Evolutionary conservation across 2,888 invertebrate genomes (phyloP).

Genomic region (Ryuthela nishihirai): DNA sequence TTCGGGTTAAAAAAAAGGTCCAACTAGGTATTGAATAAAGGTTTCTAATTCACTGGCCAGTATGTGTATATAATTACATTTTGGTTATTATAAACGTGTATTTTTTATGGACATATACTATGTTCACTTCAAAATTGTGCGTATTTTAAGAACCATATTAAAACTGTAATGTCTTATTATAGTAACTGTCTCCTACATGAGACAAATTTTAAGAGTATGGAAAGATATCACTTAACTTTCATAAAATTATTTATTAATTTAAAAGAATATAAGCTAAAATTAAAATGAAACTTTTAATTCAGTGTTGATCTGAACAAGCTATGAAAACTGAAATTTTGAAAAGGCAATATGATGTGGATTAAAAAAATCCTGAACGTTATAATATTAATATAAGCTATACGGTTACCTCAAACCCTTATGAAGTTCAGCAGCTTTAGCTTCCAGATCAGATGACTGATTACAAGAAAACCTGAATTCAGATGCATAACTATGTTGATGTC

Average conservation of each 20-base stretch:
- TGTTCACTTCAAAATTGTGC: too few species aligned
- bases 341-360: not conserved
- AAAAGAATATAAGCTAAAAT: not conserved
- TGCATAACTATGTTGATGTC: constrained; percentile 73
- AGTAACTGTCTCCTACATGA: too few species aligned
- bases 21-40: too few species aligned
- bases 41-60: too few species aligned
- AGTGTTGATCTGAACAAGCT: not conserved
- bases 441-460: constrained; percentile 87
- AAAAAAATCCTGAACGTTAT: not conserved
- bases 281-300: not conserved
- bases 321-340: not conserved
- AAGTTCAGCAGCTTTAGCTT: constrained; percentile 77
- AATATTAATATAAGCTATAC: not conserved
- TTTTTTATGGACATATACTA: too few species aligned
- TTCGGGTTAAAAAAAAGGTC: too few species aligned
- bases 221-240: not conserved
- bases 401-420: constrained; percentile 80
- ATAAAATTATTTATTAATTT: not conserved
- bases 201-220: not conserved
- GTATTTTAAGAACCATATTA: too few species aligned
- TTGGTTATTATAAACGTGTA: too few species aligned
- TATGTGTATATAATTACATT: too few species aligned
- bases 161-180: too few species aligned
- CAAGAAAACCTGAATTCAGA: constrained; percentile 90